Conservation (phyloP, 2,888 invertebrate genomes). For the Leptopilina myrica region DNA sequence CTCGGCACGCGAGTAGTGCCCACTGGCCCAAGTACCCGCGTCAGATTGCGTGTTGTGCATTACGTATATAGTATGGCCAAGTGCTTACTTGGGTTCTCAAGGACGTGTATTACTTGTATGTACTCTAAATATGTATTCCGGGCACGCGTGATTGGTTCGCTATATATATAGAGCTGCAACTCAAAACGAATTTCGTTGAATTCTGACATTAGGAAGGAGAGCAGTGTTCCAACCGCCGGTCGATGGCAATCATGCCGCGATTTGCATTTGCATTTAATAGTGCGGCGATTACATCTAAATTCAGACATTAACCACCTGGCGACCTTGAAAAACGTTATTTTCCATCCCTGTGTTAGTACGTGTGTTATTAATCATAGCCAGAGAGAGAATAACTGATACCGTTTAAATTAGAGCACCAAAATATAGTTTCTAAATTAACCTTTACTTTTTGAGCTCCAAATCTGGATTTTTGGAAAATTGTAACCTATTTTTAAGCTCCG, state of each 20-base stretch:
- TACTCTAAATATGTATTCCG: slow-evolving; percentile 53
- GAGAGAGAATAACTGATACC: no score
- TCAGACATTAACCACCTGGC: slow-evolving; percentile 20
- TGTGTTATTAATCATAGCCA: no score
- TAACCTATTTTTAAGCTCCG: no score
- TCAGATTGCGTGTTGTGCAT: slow-evolving; percentile 54
- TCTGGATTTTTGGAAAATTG: no score
- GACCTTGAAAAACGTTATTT: slow-evolving; percentile 25
- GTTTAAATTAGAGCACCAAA: no score
- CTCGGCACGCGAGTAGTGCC: slow-evolving; percentile 54
- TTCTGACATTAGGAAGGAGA: slow-evolving; percentile 35
- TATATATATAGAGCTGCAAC: slow-evolving; percentile 32
- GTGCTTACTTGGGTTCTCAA: slow-evolving; percentile 47
- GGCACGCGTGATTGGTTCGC: slow-evolving; percentile 41
- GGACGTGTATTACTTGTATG: slow-evolving; percentile 43
- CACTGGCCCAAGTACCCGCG: slow-evolving; percentile 49
- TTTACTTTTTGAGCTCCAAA: no score
- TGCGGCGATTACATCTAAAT: slow-evolving; percentile 17
- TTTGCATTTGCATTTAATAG: slow-evolving; percentile 35
- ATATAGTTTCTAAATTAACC: no score
- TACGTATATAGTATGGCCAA: slow-evolving; percentile 48
- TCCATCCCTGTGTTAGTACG: background rate
- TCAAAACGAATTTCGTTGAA: slow-evolving; percentile 49
- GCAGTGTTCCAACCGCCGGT: background rate
- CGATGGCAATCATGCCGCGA: slow-evolving; percentile 36